phyloP scores from a whole-genome alignment of 2,113 vertebrate genomes.

The Beaufortia kweichowensis region DNA sequence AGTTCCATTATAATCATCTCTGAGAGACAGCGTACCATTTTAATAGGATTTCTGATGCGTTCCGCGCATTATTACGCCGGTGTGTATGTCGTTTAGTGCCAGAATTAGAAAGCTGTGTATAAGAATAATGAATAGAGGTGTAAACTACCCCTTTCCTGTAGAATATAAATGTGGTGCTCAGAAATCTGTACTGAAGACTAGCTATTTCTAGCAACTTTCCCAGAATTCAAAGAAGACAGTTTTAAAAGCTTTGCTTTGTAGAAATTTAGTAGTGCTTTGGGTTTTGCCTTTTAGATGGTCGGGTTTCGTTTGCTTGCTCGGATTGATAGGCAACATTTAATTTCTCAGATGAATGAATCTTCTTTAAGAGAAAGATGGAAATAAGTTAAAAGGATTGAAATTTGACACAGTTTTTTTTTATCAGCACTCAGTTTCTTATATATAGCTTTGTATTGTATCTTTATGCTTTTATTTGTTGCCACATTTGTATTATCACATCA shows the following conservation, averaged over 20 bases:
- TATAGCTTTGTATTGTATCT: background rate
- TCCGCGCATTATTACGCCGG: conserved; percentile 64
- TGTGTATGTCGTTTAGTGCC: conserved; percentile 60
- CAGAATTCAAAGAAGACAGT: background rate
- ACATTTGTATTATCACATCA: too few species aligned
- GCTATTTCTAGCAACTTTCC: conserved; percentile 22
- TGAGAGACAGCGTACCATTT: conserved; percentile 71
- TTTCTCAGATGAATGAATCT: conserved; percentile 25
- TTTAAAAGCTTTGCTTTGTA: conserved; percentile 9
- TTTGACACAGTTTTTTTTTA: conserved; percentile 9
- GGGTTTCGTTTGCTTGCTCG: background rate
- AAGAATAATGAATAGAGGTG: conserved; percentile 24
- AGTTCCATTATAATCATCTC: conserved; percentile 76
- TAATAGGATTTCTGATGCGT: conserved; percentile 71
- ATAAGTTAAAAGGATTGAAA: background rate
- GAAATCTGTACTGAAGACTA: conserved; percentile 10
- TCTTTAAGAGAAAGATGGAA: conserved; percentile 19
- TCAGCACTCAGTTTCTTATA: background rate
- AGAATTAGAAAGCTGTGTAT: conserved; percentile 45
- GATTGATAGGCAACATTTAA: conserved; percentile 11
- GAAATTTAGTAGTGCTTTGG: background rate
- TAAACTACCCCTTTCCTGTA: conserved; percentile 12
- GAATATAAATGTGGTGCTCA: conserved; percentile 1
- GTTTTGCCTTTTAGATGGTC: background rate
- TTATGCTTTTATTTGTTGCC: background rate